A percentile compares a stretch with the other conserved stretches of the same genome.
These are phyloP conservation scores for Falco punctatus DNA, from an alignment of 2,113 vertebrate species.

Conservation along the genomic window DNA sequence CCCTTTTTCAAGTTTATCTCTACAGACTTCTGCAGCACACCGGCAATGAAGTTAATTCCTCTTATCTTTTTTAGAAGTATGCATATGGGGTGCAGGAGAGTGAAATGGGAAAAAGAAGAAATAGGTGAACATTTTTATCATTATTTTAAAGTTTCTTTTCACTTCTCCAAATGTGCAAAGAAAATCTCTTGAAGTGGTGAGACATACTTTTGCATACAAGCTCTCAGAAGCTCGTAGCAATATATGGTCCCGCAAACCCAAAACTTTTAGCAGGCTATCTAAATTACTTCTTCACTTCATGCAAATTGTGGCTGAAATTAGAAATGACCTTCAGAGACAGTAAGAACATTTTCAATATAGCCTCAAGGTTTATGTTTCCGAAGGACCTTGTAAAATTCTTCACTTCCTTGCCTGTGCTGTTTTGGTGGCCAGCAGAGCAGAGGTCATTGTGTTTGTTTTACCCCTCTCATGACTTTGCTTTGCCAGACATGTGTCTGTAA, in stretches of 20 bases:
- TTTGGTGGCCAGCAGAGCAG: not conserved
- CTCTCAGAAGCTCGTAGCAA: not conserved
- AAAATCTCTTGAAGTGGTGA: not conserved
- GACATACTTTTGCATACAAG: not conserved
- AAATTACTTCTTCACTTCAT: constrained; percentile 7
- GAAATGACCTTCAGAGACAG: constrained; percentile 36
- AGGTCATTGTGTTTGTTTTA: constrained; percentile 53
- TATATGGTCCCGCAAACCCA: not conserved
- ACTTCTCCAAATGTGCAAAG: not conserved
- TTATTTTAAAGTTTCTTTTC: not conserved
- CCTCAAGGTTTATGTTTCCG: not conserved
- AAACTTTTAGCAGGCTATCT: not conserved
- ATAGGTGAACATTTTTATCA: not conserved
- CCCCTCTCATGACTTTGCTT: not conserved
- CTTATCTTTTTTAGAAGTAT: not conserved
- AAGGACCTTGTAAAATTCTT: constrained; percentile 36
- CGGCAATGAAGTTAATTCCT: not conserved
- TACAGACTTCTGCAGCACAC: not conserved
- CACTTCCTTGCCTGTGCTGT: not conserved
- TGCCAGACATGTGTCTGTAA: constrained; percentile 28
- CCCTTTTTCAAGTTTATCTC: not conserved
- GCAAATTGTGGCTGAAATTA: constrained; percentile 30
- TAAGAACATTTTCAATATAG: not conserved
- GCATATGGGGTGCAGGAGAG: not conserved
- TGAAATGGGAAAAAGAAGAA: not conserved